Evolutionary conservation across 2,888 invertebrate species (phyloP), one percentile per base, ranked within the genome.

Genomic region (Tigriopus californicus): DNA sequence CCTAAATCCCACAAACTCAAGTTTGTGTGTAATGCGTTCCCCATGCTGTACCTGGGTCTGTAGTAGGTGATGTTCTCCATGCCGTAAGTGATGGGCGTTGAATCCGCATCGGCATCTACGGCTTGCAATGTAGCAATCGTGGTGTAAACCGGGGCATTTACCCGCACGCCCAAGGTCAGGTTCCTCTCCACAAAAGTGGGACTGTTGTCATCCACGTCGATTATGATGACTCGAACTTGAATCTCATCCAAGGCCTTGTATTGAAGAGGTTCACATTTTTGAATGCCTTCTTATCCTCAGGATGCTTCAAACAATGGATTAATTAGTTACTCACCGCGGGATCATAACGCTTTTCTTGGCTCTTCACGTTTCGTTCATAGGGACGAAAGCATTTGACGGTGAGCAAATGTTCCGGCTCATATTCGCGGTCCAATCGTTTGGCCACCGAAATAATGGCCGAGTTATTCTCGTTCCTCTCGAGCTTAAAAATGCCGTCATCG

Each of bases 171-270:
- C 6, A 84, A 72, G 0, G 83, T 82, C 62, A 80, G 70, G 48
- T 77, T 76, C 62, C 79, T 77, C 2, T 77, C 74, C 24, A 74
- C 75, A 62, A 85, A 85, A 63, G 76, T 72, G 0, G 85, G 85
- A 41, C 79, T 69, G 67, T 85, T 84, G 64, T 85, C 85, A 65
- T 85, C 85, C 18, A 83, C 75, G 64, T 85, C 85, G 1, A 77
- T 63, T 0, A 85, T 72, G 66, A 75, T 78, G 1, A 85, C 73
- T 0, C 77, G 67, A 0, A 84, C 72, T 67, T 81, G 80, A 3
- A 80, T 74, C 69, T 83, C 82, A 1, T 61, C 44, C 47, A 58
- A 41, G 15, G 12, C 52, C 40, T 49, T 20, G 13, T 42, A 62
- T 41, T 4, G 41, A 42, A 46, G 13, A 33, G 8, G 4, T 33